Conservation (phyloP, 2,797 vertebrate species). For the Pyrocephalus nanus region DNA sequence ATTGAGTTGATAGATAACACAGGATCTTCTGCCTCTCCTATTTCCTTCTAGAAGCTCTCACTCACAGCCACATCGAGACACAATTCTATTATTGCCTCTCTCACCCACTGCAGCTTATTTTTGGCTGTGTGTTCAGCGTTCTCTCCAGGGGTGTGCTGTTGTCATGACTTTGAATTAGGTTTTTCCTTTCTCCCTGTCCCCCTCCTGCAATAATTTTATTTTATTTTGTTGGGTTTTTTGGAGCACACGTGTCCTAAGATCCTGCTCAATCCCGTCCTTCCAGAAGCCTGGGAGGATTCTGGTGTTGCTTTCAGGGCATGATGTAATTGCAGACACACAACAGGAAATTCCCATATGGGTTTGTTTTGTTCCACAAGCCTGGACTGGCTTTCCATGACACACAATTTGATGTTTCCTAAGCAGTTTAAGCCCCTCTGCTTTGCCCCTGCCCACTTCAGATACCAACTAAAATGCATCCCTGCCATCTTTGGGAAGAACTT, state of each 20-base stretch:
- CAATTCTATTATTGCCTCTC: neutral
- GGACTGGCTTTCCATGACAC: neutral
- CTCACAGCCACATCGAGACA: conserved; percentile 27
- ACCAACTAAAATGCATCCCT: neutral
- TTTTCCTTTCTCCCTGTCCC: neutral
- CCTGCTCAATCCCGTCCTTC: neutral
- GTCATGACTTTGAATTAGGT: neutral
- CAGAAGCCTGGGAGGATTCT: neutral
- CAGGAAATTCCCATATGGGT: neutral
- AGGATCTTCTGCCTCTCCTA: neutral
- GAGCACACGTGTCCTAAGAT: neutral
- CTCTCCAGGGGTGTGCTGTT: conserved; percentile 15
- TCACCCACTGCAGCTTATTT: neutral
- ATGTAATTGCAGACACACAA: neutral
- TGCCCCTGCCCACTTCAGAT: neutral
- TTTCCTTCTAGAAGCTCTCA: neutral
- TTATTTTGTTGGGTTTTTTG: no score
- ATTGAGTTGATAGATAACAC: conserved; percentile 33
- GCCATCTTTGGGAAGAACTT: neutral
- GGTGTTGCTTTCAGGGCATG: neutral
- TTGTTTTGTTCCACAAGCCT: neutral
- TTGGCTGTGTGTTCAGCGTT: neutral
- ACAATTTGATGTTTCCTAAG: neutral
- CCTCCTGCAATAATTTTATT: neutral
- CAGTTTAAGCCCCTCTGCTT: neutral